Conservation (phyloP, 1,140 invertebrate genomes). For the Papilio xuthus region DNA sequence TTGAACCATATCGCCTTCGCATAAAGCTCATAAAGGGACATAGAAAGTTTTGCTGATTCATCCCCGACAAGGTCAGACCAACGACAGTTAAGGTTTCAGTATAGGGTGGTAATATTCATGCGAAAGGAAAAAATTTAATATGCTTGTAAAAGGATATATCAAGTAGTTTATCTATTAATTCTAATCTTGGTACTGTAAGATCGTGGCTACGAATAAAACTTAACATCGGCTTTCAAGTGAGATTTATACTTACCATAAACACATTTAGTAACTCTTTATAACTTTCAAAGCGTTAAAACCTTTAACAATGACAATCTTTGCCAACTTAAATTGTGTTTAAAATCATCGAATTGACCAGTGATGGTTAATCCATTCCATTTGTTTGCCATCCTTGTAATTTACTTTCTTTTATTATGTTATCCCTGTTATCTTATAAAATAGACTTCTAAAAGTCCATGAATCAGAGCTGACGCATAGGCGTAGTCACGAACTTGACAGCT, state of each 20-base stretch:
- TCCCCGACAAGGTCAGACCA: not conserved
- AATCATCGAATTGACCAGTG: not conserved
- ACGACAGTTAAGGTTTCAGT: slow-evolving; percentile 9
- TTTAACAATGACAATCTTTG: not conserved
- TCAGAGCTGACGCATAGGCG: slow-evolving; percentile 42
- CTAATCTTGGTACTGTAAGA: no score
- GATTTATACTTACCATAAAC: not conserved
- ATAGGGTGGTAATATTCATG: not conserved
- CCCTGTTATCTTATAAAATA: not conserved
- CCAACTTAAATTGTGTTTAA: not conserved
- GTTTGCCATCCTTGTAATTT: no score
- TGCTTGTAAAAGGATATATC: not conserved
- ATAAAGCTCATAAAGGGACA: not conserved
- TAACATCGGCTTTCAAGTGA: not conserved
- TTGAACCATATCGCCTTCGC: not conserved
- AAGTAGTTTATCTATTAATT: not conserved
- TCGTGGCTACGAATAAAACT: no score
- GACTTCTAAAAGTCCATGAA: slow-evolving; percentile 11
- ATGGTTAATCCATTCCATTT: no score
- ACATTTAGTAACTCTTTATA: not conserved
- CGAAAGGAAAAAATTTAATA: not conserved
- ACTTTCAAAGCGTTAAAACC: not conserved
- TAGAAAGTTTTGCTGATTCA: not conserved
- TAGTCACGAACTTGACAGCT: slow-evolving; percentile 47
- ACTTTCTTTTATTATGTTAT: not conserved